Evolutionary conservation across 2,888 invertebrate species (phyloP), one percentile per base, ranked within the genome.

Genomic region (Tigriopus californicus): DNA sequence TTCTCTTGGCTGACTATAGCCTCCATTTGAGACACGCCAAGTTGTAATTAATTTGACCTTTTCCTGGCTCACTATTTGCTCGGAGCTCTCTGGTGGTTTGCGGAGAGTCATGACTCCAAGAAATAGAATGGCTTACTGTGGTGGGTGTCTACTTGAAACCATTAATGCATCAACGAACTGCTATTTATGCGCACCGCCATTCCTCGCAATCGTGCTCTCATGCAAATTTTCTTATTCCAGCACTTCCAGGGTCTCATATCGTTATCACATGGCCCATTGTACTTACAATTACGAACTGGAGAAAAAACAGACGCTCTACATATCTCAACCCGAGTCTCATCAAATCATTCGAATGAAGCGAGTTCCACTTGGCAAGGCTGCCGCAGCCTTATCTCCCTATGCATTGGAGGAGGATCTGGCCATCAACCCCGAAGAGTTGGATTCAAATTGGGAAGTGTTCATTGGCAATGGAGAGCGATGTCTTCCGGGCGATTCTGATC

Each of bases 271-370:
- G 70, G 89, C 92, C 0, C 75, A 95, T 51, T 91, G 91, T 66
- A 95, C 97, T 0, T 76, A 92, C 13, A 92, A 94, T 69, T 13
- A 49, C 13, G 58, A 58, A 47, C 40, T 58, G 58, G 58, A 58
- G 33, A 48, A 58, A 18, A 58, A 46, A 25, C 91, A 91, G 22
- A 83, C 83, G 1, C 77, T 97, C 12, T 95, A 91, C 75, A 88
- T 98, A 66, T 94, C 95, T 1, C 91, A 95, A 70, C 92, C 94
- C 0, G 91, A 91, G 70, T 87, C 88, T 0, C 90, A 91, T 71
- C 90, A 90, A 72, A 90, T 94, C 64, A 84, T 91, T 62, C 80
- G 83, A 63, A 87, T 90, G 33, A 58, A 58, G 22, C 44, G 25
- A 15, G 57, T 57, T n/a, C 33, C 33, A 33, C 33, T 33, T 33